These are phyloP conservation scores for Toxotes chatareus DNA, from an alignment of 2,113 vertebrate genomes.

Conservation along the genomic window DNA sequence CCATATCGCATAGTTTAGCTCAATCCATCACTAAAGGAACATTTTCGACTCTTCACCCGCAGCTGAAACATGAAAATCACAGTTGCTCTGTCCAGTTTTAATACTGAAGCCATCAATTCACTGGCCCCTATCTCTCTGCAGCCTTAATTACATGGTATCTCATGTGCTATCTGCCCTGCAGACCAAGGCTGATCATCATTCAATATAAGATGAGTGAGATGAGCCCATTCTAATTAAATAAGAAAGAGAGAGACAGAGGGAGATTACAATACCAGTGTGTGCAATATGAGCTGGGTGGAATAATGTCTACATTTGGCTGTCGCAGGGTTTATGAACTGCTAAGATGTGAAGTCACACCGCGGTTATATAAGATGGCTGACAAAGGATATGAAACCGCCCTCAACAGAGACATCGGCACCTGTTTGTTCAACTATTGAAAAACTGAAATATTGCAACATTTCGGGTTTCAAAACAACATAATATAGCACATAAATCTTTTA, in stretches of 20 bases:
- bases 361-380: constrained; percentile 31
- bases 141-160: constrained; percentile 76
- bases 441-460: constrained; percentile 3
- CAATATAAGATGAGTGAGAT: constrained; percentile 66
- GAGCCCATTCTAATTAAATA: constrained; percentile 73
- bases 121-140: constrained; percentile 33
- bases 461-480: neutral
- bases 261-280: constrained; percentile 47
- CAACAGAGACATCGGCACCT: constrained; percentile 18
- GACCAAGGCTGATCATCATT: constrained; percentile 53
- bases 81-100: constrained; percentile 54
- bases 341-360: constrained; percentile 24
- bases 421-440: constrained; percentile 19
- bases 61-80: constrained; percentile 69
- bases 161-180: constrained; percentile 63
- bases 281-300: constrained; percentile 49
- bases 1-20: constrained; percentile 67
- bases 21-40: constrained; percentile 70
- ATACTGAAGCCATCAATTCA: constrained; percentile 63
- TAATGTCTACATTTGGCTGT: constrained; percentile 59
- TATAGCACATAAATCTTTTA: neutral
- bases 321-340: constrained; percentile 54
- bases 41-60: constrained; percentile 42
- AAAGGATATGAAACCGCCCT: constrained; percentile 32
- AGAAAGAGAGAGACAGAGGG: constrained; percentile 44